Conservation (phyloP, 2,113 vertebrate species). For the Formicarius rufipectus region DNA sequence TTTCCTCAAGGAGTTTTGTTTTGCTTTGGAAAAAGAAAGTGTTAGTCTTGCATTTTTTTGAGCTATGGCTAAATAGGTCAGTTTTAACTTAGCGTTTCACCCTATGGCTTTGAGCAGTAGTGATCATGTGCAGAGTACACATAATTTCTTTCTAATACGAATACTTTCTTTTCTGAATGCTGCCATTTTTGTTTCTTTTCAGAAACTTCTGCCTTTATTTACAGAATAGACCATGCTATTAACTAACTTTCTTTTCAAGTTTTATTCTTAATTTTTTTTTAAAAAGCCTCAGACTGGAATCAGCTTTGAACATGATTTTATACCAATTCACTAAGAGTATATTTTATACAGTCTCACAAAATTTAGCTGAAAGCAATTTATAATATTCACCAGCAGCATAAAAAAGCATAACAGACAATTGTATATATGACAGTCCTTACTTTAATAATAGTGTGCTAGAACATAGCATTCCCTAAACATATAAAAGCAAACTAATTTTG, state of each 20-base stretch:
- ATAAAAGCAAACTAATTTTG: not conserved
- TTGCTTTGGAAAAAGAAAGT: not conserved
- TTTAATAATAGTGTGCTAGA: not conserved
- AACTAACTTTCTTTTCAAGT: not conserved
- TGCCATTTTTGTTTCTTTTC: not conserved
- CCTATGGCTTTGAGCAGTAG: not conserved
- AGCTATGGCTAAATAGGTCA: not conserved
- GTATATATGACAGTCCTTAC: not conserved
- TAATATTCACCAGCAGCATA: not conserved
- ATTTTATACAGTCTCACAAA: not conserved
- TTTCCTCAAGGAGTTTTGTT: slow-evolving; percentile 5
- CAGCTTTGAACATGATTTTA: not conserved
- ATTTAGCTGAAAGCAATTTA: not conserved
- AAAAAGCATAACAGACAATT: not conserved
- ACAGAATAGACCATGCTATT: not conserved
- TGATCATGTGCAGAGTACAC: not conserved
- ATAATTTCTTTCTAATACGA: not conserved
- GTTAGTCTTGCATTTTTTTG: not conserved
- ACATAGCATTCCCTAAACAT: not conserved
- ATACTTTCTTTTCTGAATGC: not conserved
- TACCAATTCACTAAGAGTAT: not conserved
- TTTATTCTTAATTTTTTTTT: not conserved
- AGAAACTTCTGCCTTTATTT: not conserved
- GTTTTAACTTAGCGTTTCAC: not conserved
- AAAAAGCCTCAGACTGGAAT: not conserved